A percentile compares a stretch with the other conserved stretches of the same genome.
These are phyloP conservation scores for Mimas tiliae DNA, from an alignment of 2,888 invertebrate species.

Conservation along the genomic window DNA sequence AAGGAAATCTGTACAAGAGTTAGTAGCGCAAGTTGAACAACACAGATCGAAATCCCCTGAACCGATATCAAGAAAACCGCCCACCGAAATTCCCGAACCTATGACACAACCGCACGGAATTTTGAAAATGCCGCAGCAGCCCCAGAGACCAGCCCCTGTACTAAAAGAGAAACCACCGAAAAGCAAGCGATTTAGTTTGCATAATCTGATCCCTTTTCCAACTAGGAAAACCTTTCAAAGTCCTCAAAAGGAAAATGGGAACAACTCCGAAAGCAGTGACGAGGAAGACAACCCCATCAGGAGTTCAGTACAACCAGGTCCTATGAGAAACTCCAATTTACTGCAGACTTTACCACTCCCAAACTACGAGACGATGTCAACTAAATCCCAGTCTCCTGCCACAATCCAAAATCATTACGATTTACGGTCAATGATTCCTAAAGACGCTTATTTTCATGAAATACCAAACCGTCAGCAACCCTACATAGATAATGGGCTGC, in stretches of 20 bases:
- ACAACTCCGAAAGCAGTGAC: slow-evolving; percentile 85
- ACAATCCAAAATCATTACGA: slow-evolving; percentile 59
- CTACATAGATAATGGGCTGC: slow-evolving; percentile 63
- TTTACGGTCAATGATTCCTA: slow-evolving; percentile 76
- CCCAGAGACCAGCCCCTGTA: slow-evolving; percentile 75
- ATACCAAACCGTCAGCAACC: slow-evolving; percentile 82
- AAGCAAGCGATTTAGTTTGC: slow-evolving; percentile 78
- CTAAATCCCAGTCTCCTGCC: slow-evolving; percentile 71
- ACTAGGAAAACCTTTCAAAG: slow-evolving; percentile 79
- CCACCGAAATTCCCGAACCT: slow-evolving; percentile 60
- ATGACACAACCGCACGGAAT: slow-evolving; percentile 47
- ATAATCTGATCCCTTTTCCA: slow-evolving; percentile 81
- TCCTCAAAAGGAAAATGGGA: slow-evolving; percentile 77
- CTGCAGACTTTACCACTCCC: slow-evolving; percentile 81
- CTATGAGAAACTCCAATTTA: slow-evolving; percentile 82
- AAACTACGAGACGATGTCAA: slow-evolving; percentile 84
- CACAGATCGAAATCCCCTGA: slow-evolving; percentile 72
- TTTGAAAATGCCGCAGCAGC: slow-evolving; percentile 77
- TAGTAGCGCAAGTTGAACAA: slow-evolving; percentile 86
- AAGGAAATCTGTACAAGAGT: slow-evolving; percentile 86
- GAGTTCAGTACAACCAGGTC: slow-evolving; percentile 77
- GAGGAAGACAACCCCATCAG: slow-evolving; percentile 82
- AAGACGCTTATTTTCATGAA: slow-evolving; percentile 86
- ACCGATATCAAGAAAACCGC: slow-evolving; percentile 61
- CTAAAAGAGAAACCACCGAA: slow-evolving; percentile 79